These are phyloP conservation scores for Scaptomyza graminum DNA, from an alignment of 1,140 invertebrate species.

Conservation along the genomic window DNA sequence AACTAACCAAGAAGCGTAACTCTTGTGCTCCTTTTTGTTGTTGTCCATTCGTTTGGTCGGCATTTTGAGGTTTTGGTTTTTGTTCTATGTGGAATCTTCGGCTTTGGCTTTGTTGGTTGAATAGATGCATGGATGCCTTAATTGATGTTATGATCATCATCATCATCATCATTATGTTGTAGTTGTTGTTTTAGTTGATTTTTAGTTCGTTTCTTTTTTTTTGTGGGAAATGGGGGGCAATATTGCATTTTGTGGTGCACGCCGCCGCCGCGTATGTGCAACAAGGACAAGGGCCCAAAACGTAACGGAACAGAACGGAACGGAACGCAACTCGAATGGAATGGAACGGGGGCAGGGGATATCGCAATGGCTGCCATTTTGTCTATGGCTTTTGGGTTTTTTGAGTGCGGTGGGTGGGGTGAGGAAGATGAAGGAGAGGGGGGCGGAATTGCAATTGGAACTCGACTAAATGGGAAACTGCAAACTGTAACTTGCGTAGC, in stretches of 20 bases:
- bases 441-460: conserved; percentile 28
- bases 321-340: conserved; percentile 5
- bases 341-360: conserved; percentile 6
- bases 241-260: conserved; percentile 69
- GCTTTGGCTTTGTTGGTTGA: conserved; percentile 60
- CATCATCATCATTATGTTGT: conserved; percentile 18
- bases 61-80: conserved; percentile 46
- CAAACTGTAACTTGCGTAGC: conserved; percentile 32
- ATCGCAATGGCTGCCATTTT: conserved; percentile 43
- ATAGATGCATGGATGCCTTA: conserved; percentile 64
- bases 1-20: conserved; percentile 31
- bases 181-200: conserved; percentile 42
- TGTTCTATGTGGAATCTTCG: conserved; percentile 31
- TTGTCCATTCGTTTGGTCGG: conserved; percentile 43
- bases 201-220: conserved; percentile 32
- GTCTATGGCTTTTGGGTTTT: conserved; percentile 13
- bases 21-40: conserved; percentile 22
- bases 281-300: conserved; percentile 35
- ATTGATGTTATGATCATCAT: conserved; percentile 76
- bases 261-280: conserved; percentile 70
- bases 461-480: conserved; percentile 23
- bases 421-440: not conserved
- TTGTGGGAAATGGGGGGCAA: conserved; percentile 6
- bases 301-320: conserved; percentile 8
- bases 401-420: not conserved